phyloP scores from a whole-genome alignment of 1,140 invertebrate species.

The Drosophila nasuta region DNA sequence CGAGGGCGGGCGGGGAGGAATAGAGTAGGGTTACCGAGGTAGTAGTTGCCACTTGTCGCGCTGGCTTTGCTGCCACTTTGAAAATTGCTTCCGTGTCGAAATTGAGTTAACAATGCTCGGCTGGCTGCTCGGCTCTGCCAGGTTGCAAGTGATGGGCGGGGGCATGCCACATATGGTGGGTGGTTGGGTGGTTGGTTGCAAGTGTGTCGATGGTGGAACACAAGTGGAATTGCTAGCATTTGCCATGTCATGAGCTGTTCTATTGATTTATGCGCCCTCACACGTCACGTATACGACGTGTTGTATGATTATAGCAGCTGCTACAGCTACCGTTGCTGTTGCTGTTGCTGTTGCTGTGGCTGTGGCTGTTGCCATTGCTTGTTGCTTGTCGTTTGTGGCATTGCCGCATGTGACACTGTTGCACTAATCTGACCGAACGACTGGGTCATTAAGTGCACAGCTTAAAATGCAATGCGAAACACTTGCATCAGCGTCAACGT shows the following conservation, averaged over 20 bases:
- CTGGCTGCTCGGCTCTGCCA: slow-evolving; percentile 21
- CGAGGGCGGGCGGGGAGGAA: neutral
- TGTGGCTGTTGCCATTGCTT: slow-evolving; percentile 35
- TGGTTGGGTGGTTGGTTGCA: neutral
- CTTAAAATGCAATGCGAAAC: slow-evolving; percentile 78
- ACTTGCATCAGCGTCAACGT: slow-evolving; percentile 62
- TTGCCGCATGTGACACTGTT: slow-evolving; percentile 18
- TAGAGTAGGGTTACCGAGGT: slow-evolving; percentile 8
- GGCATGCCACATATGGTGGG: neutral
- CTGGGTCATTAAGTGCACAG: slow-evolving; percentile 68
- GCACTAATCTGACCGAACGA: slow-evolving; percentile 32
- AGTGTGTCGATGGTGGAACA: slow-evolving; percentile 20
- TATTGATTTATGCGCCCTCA: slow-evolving; percentile 75
- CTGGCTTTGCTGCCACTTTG: slow-evolving; percentile 53
- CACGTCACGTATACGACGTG: slow-evolving; percentile 51
- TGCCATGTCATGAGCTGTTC: slow-evolving; percentile 38
- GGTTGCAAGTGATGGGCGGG: slow-evolving; percentile 18
- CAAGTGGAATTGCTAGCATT: slow-evolving; percentile 44
- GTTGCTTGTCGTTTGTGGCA: slow-evolving; percentile 26
- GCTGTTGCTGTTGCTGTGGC: slow-evolving; percentile 30
- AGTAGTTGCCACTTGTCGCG: slow-evolving; percentile 62
- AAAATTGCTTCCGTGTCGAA: slow-evolving; percentile 77
- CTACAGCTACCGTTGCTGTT: slow-evolving; percentile 30
- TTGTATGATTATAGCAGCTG: slow-evolving; percentile 25
- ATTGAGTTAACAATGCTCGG: slow-evolving; percentile 75